phyloP scores from a whole-genome alignment of 1,140 invertebrate species.

The Drosophila nigromelanica region DNA sequence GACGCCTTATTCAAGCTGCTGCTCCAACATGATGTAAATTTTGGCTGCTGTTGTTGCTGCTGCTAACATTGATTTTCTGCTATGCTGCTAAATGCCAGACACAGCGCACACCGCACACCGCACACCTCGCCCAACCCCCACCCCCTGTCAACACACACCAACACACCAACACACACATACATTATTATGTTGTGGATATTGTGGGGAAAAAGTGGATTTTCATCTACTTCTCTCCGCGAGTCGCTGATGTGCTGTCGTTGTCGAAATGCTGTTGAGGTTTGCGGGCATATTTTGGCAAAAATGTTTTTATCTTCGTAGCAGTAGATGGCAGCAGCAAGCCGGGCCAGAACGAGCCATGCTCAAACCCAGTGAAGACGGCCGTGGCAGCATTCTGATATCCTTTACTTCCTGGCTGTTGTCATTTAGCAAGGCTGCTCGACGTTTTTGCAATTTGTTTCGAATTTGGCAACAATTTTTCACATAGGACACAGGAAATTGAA shows the following conservation, averaged over 20 bases:
- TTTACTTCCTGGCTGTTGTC: constrained; percentile 74
- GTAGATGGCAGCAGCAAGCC: background rate
- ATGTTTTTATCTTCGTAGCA: constrained; percentile 58
- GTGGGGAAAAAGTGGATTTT: constrained; percentile 55
- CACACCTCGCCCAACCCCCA: constrained; percentile 1
- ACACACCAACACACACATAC: constrained; percentile 36
- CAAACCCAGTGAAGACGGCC: background rate
- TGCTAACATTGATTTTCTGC: constrained; percentile 73
- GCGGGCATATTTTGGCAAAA: constrained; percentile 76
- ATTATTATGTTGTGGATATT: constrained; percentile 69
- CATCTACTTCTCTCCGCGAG: constrained; percentile 10
- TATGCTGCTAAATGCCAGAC: constrained; percentile 67
- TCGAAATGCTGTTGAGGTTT: constrained; percentile 77
- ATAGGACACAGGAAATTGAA: constrained; percentile 77
- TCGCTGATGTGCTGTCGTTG: constrained; percentile 24
- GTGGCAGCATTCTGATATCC: constrained; percentile 28
- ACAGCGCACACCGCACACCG: constrained; percentile 32
- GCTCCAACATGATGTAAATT: constrained; percentile 51
- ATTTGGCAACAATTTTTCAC: constrained; percentile 80
- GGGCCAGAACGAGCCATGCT: background rate
- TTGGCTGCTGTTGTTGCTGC: constrained; percentile 38
- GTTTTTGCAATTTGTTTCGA: constrained; percentile 74
- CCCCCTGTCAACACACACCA: constrained; percentile 7
- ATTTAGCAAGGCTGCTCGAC: constrained; percentile 40
- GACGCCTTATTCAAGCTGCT: constrained; percentile 54